Percentiles rank a stretch among this genome's conserved stretches.
These are phyloP conservation scores for Galeopsomyia nigrocyanea DNA, from an alignment of 2,888 invertebrate species.

Conservation along the genomic window DNA sequence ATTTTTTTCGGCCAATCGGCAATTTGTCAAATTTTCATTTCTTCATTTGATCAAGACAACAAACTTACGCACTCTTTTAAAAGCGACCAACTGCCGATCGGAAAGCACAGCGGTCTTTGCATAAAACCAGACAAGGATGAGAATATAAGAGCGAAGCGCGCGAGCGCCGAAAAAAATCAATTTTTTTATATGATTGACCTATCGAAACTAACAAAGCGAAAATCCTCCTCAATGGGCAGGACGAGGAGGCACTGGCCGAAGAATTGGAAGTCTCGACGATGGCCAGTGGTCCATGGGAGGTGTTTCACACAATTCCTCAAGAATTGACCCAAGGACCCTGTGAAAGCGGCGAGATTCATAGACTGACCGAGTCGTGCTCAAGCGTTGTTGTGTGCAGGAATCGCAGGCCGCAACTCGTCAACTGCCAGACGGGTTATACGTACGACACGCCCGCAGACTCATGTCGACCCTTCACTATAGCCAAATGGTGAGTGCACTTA, in stretches of 20 bases:
- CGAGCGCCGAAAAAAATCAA: no score
- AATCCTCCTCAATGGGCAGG: neutral
- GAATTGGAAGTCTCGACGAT: constrained; percentile 46
- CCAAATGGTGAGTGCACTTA: constrained; percentile 58
- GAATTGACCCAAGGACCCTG: constrained; percentile 57
- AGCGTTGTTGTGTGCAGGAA: constrained; percentile 61
- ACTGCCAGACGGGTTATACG: constrained; percentile 56
- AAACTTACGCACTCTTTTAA: no score
- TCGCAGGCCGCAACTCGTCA: constrained; percentile 57
- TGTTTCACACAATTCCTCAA: constrained; percentile 55
- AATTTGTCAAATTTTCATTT: no score
- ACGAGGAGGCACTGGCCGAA: neutral
- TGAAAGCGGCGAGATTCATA: constrained; percentile 58
- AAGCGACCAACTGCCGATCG: no score
- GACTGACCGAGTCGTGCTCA: constrained; percentile 59
- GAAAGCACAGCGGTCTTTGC: no score
- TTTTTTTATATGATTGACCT: no score
- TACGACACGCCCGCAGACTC: constrained; percentile 61
- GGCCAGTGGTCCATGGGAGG: constrained; percentile 55
- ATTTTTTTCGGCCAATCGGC: no score
- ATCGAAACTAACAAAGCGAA: no score
- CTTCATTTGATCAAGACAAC: no score
- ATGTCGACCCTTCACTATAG: constrained; percentile 58
- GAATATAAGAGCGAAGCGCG: no score
- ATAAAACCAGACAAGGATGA: no score